Conservation (phyloP, 1,140 invertebrate genomes). For the Solenopsis fugax region DNA sequence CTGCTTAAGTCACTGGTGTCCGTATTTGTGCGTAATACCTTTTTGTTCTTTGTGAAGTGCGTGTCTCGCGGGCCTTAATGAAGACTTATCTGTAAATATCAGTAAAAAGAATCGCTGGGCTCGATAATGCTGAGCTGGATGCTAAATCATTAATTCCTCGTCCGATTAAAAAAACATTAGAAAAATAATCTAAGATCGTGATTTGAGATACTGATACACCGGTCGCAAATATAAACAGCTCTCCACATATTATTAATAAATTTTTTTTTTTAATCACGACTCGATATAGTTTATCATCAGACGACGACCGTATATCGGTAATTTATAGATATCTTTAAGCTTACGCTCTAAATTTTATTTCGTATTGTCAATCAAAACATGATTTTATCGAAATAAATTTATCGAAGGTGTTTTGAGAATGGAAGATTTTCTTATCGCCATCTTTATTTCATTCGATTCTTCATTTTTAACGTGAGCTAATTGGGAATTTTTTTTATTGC, state of each 20-base stretch:
- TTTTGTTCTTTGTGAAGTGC: constrained; percentile 6
- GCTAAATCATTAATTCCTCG: background rate
- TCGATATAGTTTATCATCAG: constrained; percentile 35
- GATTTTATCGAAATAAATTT: constrained; percentile 8
- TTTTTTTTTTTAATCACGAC: constrained; percentile 28
- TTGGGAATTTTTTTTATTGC: background rate
- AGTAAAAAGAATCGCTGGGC: background rate
- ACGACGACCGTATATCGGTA: background rate
- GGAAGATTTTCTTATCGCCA: background rate
- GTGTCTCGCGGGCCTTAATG: background rate
- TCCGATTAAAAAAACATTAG: constrained; percentile 34
- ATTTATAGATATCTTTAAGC: constrained; percentile 33
- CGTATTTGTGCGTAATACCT: background rate
- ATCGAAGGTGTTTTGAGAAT: background rate
- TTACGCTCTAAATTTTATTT: constrained; percentile 8
- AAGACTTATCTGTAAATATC: constrained; percentile 41
- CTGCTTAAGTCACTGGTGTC: background rate
- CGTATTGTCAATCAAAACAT: background rate
- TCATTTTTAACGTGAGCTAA: background rate
- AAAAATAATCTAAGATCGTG: constrained; percentile 20
- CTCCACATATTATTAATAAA: constrained; percentile 12
- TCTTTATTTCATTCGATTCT: background rate
- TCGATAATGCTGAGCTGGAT: constrained; percentile 2
- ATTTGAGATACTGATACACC: background rate
- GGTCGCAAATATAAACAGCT: background rate